These are phyloP conservation scores for Taenioides sp. DNA, from an alignment of 2,797 vertebrate species.

Conservation along the genomic window DNA sequence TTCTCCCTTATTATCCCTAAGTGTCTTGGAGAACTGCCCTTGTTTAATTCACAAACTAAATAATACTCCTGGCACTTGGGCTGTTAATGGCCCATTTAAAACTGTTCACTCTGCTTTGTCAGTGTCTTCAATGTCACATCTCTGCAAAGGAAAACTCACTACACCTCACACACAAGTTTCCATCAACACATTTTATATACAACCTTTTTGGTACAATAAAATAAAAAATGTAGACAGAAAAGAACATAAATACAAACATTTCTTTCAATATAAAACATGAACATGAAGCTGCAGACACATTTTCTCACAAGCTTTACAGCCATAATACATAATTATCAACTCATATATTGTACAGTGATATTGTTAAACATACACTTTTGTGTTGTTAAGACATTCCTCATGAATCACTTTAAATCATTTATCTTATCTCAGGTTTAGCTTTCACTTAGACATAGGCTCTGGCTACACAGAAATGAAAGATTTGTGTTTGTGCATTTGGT, in stretches of 20 bases:
- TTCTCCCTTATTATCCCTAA: too few species aligned
- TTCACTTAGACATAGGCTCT: neutral
- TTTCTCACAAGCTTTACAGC: slow-evolving; percentile 54
- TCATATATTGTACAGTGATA: slow-evolving; percentile 1
- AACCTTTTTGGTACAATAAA: slow-evolving; percentile 74
- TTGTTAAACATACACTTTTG: neutral
- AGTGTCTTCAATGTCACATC: neutral
- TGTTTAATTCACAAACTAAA: neutral
- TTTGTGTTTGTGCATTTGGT: neutral
- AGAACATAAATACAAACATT: slow-evolving; percentile 78
- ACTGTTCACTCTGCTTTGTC: neutral
- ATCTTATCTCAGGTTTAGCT: neutral
- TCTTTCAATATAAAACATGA: slow-evolving; percentile 71
- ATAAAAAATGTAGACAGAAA: slow-evolving; percentile 75
- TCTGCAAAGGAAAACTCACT: slow-evolving; percentile 27
- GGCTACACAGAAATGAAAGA: neutral
- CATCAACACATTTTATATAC: slow-evolving; percentile 69
- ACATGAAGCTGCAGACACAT: slow-evolving; percentile 49
- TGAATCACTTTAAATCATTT: neutral
- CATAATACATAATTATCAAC: slow-evolving; percentile 24
- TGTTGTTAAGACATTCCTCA: too few species aligned
- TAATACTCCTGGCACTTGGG: neutral
- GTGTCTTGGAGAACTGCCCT: neutral
- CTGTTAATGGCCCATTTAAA: neutral
- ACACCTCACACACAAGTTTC: slow-evolving; percentile 28